A percentile compares a stretch with the other conserved stretches of the same genome.
Evolutionary conservation across 2,888 invertebrate genomes (phyloP).

Genomic region (Crematogaster levior): DNA sequence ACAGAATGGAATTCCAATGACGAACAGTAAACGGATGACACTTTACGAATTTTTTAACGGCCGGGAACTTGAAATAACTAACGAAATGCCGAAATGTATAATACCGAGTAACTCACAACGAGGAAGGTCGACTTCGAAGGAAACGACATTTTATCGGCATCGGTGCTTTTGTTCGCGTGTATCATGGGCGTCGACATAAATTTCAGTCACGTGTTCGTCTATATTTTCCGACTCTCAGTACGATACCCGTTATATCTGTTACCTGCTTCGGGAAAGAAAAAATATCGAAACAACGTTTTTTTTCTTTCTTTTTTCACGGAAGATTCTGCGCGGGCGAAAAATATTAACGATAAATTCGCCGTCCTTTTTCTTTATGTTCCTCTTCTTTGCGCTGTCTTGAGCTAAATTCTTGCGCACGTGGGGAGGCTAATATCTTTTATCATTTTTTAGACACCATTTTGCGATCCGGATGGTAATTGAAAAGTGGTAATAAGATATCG

Average conservation of each 20-base stretch:
- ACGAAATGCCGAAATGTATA: background rate
- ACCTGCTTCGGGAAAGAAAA: constrained; percentile 35
- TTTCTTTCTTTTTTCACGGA: constrained; percentile 4
- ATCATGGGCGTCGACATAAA: constrained; percentile 57
- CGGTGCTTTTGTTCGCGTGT: constrained; percentile 51
- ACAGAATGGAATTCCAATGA: background rate
- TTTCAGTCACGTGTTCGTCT: constrained; percentile 43
- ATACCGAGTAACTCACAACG: background rate
- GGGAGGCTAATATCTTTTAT: constrained; percentile 59
- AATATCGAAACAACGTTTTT: constrained; percentile 45
- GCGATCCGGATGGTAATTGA: constrained; percentile 47
- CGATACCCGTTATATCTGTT: background rate
- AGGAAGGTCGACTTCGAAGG: constrained; percentile 2
- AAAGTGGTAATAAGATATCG: background rate
- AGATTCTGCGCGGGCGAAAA: constrained; percentile 58
- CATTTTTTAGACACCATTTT: constrained; percentile 58
- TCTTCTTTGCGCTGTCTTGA: constrained; percentile 34
- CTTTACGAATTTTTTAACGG: background rate
- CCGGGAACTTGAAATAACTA: background rate
- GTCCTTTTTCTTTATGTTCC: background rate
- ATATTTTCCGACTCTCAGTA: constrained; percentile 35
- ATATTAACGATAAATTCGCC: constrained; percentile 71
- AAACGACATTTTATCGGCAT: constrained; percentile 45
- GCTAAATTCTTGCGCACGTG: constrained; percentile 31
- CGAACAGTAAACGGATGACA: background rate